Conservation (phyloP, 2,797 vertebrate genomes). For the Rhadinocentrus ornatus region DNA sequence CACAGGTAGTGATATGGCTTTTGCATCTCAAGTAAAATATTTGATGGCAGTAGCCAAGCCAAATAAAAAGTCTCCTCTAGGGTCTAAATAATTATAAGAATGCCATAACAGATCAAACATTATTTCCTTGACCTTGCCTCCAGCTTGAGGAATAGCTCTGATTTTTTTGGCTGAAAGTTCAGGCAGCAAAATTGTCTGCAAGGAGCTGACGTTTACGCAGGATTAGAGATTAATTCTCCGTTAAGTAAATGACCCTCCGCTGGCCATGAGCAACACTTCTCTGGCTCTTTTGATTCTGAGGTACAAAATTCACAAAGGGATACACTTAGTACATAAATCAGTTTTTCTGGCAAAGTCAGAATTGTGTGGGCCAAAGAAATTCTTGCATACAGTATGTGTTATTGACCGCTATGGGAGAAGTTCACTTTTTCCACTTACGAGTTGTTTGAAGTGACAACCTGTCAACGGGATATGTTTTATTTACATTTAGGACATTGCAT, state of each 20-base stretch:
- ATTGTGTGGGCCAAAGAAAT: slow-evolving; percentile 19
- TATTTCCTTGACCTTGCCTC: slow-evolving; percentile 78
- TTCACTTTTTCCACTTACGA: slow-evolving; percentile 10
- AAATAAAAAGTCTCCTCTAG: slow-evolving; percentile 75
- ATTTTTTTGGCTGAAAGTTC: slow-evolving; percentile 63
- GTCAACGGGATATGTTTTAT: slow-evolving; percentile 10
- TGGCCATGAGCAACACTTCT: slow-evolving; percentile 59
- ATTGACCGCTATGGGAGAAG: slow-evolving; percentile 31
- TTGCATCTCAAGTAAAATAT: slow-evolving; percentile 74
- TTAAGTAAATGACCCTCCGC: slow-evolving; percentile 67
- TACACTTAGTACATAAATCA: slow-evolving; percentile 53
- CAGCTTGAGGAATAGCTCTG: slow-evolving; percentile 69
- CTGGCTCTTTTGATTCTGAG: slow-evolving; percentile 56
- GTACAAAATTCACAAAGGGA: slow-evolving; percentile 48
- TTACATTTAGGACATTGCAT: slow-evolving; percentile 10
- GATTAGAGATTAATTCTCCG: slow-evolving; percentile 70
- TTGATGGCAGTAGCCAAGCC: slow-evolving; percentile 70
- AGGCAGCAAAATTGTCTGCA: slow-evolving; percentile 60
- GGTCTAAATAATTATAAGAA: slow-evolving; percentile 78
- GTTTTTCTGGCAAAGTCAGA: slow-evolving; percentile 37
- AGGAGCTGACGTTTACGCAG: slow-evolving; percentile 70
- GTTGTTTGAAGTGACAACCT: slow-evolving; percentile 17
- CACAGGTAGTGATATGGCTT: slow-evolving; percentile 55
- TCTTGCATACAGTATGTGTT: slow-evolving; percentile 5
- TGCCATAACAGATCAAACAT: slow-evolving; percentile 78